A percentile compares a stretch with the other conserved stretches of the same genome.
Evolutionary conservation across 2,797 vertebrate species (phyloP).

Genomic region (Sardinella longiceps): DNA sequence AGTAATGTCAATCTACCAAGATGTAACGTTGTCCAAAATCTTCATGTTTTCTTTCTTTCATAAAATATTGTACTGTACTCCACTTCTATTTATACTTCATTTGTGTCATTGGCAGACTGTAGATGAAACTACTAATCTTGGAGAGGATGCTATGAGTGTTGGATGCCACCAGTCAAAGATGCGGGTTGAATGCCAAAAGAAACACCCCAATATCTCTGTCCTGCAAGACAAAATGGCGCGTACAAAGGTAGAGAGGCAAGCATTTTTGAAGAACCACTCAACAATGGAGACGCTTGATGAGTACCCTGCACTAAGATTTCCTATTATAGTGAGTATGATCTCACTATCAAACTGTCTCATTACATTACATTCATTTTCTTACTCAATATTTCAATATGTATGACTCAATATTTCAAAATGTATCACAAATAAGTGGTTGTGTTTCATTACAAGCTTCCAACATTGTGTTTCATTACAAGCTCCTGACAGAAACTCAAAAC

Average conservation of each 20-base stretch:
- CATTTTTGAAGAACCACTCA: not conserved
- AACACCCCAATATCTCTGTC: not conserved
- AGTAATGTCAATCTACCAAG: not conserved
- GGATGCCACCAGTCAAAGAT: not conserved
- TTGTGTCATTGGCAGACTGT: not conserved
- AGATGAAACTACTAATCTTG: not conserved
- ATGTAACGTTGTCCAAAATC: not conserved
- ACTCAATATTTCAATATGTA: not conserved
- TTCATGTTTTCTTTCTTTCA: not conserved
- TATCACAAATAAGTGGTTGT: not conserved
- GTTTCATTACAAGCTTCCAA: not conserved
- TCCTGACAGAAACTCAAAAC: not conserved
- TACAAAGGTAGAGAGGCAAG: slow-evolving; percentile 6
- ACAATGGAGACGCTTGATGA: not conserved
- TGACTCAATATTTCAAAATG: not conserved
- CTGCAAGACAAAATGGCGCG: not conserved
- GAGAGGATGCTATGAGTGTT: not conserved
- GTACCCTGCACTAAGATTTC: slow-evolving; percentile 17
- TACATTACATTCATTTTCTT: not conserved
- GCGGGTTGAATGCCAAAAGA: not conserved
- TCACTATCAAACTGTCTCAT: too few relatives aligned
- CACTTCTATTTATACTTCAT: not conserved
- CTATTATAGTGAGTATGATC: not conserved
- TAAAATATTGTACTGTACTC: not conserved
- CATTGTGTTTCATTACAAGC: not conserved